Base-by-base conservation (phyloP, 2,113 vertebrate species). In the Cryptotis parvus region DNA sequence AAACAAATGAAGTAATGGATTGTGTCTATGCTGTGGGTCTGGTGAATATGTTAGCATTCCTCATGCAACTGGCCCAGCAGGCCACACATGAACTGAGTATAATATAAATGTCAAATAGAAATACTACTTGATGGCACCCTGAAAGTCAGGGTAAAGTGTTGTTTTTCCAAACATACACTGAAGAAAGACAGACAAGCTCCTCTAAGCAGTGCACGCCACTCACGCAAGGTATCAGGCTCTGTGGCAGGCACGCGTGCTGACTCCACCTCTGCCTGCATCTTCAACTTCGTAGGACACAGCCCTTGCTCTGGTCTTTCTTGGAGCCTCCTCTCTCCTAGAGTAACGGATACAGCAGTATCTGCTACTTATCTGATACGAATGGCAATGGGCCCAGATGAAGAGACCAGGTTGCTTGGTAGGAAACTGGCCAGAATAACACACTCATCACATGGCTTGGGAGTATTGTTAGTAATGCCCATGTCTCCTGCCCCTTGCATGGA, bases 21-120 rank as follows among this genome's bases (percentile, higher is more conserved):
- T 66, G 68, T 91, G 70, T 65, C 66, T 90, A 66, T 87, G 24
- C 82, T 72, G 49, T 78, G 41, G 35, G 65, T 72, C 41, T 4
- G 4, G 55, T 8, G 41, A 31, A 58, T 52, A n/a, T 35, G 33
- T 84, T 84, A 72, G 55, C 76, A 70, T 63, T 82, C 37, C 68
- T 79, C 61, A 69, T 7, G 39, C 26, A 78, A 8, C 29, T 0
- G 1, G 63, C 73, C 73, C 31, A 89, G 63, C 22, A 76, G 85
- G 45, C 41, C 85, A 85, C 52, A 85, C 18, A 9, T 66, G 91
- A 79, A 83, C 55, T 37, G 41, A 69, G 35, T 22, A 16, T 24
- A 84, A 91, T 29, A 86, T 29, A 86, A 82, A 90, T 39, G 49
- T 83, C 82, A 65, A 76, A 45, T 69, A 41, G 16, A 77, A 93